Percentiles rank a stretch among this genome's conserved stretches.
Evolutionary conservation across 2,113 vertebrate species (phyloP).

Genomic region (Dasyprocta punctata): DNA sequence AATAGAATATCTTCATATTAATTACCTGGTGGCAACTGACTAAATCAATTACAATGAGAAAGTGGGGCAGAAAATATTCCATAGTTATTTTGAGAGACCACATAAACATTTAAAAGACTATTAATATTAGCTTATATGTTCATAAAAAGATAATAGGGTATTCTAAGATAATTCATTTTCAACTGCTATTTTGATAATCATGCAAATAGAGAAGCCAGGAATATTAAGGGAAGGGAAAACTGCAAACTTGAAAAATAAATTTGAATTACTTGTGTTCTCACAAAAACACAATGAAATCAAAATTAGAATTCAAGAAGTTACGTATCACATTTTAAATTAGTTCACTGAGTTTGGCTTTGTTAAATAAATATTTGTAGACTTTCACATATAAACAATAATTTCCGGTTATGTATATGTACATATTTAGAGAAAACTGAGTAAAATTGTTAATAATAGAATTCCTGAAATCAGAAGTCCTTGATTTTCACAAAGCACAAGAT

Average conservation of each 20-base stretch:
- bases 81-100: not conserved
- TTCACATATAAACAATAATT: not conserved
- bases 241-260: not conserved
- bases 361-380: not conserved
- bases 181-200: not conserved
- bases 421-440: not conserved
- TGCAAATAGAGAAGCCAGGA: not conserved
- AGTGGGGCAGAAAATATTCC: not conserved
- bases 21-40: not conserved
- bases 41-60: not conserved
- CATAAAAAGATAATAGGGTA: not conserved
- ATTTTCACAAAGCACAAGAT: not conserved
- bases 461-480: not conserved
- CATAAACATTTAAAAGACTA: not conserved
- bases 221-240: not conserved
- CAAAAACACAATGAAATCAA: not conserved
- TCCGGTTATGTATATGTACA: not conserved
- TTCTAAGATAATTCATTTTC: conserved; percentile 36
- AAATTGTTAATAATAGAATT: not conserved
- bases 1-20: conserved; percentile 27
- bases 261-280: not conserved
- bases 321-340: not conserved
- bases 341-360: not conserved
- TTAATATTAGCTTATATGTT: not conserved
- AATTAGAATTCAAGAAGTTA: not conserved